Evolutionary conservation across 2,113 vertebrate species (phyloP).

Genomic region (Typhlomys cinereus): DNA sequence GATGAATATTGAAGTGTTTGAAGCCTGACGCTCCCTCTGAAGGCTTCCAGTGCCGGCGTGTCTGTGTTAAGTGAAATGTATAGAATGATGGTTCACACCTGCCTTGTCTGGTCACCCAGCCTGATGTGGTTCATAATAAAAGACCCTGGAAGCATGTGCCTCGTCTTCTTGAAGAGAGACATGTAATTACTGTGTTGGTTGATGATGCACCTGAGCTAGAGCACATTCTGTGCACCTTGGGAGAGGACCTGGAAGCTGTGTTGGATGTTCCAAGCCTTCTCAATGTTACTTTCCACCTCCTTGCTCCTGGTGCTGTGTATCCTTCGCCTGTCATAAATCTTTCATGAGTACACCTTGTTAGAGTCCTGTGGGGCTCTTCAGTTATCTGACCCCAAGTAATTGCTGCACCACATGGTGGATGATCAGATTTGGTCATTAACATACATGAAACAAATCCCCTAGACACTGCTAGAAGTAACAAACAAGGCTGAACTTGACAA

Average conservation of each 20-base stretch:
- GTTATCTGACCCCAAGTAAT: conserved; percentile 61
- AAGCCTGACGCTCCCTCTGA: conserved; percentile 8
- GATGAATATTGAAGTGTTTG: conserved; percentile 22
- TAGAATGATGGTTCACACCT: background rate
- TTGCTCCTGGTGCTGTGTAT: background rate
- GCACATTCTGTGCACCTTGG: background rate
- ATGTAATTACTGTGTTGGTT: background rate
- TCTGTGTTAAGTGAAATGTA: conserved; percentile 20
- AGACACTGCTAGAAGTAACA: conserved; percentile 47
- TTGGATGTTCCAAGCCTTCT: background rate
- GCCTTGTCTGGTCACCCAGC: background rate
- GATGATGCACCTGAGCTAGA: background rate
- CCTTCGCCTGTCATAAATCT: conserved; percentile 61
- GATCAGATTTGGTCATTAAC: conserved; percentile 62
- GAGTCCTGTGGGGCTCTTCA: conserved; percentile 61
- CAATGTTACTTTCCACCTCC: background rate
- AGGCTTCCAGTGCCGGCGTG: background rate
- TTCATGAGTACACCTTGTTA: conserved; percentile 64
- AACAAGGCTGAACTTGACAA: conserved; percentile 42
- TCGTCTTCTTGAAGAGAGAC: background rate
- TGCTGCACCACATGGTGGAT: conserved; percentile 21
- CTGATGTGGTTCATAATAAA: background rate
- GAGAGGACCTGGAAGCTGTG: background rate
- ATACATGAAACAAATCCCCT: conserved; percentile 31
- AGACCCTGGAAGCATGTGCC: background rate